Percentiles rank a stretch among this genome's conserved stretches.
Evolutionary conservation across 2,113 vertebrate genomes (phyloP).

Genomic region (Formicarius rufipectus): DNA sequence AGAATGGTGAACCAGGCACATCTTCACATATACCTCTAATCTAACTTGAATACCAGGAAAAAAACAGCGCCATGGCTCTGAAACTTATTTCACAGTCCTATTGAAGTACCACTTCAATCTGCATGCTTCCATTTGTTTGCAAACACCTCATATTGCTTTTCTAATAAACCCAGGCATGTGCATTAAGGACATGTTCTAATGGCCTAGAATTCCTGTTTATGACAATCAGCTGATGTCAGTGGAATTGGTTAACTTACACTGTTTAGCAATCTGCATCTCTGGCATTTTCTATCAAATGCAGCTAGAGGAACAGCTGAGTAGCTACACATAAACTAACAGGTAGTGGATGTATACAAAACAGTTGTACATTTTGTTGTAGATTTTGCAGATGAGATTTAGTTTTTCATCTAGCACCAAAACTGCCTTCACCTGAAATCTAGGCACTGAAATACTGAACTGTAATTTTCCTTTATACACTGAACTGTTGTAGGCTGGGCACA

Average conservation of each 20-base stretch:
- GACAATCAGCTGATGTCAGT: not conserved
- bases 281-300: not conserved
- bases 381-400: not conserved
- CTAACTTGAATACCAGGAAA: not conserved
- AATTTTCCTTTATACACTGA: not conserved
- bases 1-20: not conserved
- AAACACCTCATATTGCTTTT: not conserved
- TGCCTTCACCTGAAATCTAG: not conserved
- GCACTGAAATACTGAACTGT: not conserved
- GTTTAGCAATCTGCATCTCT: not conserved
- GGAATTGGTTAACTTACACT: not conserved
- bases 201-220: not conserved
- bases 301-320: not conserved
- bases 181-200: not conserved
- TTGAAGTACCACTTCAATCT: not conserved
- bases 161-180: not conserved
- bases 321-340: not conserved
- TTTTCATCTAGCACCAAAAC: not conserved
- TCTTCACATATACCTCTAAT: not conserved
- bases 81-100: not conserved
- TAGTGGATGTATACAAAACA: not conserved
- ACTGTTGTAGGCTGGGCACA: not conserved
- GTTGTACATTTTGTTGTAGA: not conserved
- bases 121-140: not conserved
- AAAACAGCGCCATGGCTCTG: not conserved